phyloP scores from a whole-genome alignment of 2,797 vertebrate genomes.

The Gobio occitaniae region DNA sequence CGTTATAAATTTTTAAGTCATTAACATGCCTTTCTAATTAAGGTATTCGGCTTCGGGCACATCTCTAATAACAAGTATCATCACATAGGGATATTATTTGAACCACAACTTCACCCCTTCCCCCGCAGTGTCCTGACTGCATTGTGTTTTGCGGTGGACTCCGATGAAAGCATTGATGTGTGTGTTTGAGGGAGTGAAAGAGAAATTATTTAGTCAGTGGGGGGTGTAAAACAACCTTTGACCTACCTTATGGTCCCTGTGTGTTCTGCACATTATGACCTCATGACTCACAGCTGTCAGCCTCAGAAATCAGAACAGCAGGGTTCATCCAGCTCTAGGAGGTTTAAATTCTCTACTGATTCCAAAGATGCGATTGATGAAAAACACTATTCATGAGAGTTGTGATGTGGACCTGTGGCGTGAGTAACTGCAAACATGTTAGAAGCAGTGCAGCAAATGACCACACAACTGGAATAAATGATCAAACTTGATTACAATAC shows the following conservation, averaged over 20 bases:
- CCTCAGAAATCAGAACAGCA: conserved; percentile 5
- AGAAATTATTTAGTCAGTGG: background rate
- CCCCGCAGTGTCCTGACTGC: background rate
- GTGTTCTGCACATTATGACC: conserved; percentile 15
- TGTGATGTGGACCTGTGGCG: conserved; percentile 17
- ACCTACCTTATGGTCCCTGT: conserved; percentile 20
- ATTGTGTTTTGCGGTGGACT: conserved; percentile 26
- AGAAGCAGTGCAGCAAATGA: conserved; percentile 15
- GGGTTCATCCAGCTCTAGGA: conserved; percentile 18
- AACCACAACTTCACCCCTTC: background rate
- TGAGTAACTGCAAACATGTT: conserved; percentile 45
- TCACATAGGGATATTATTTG: background rate
- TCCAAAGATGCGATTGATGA: conserved; percentile 2
- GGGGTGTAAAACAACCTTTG: conserved; percentile 2
- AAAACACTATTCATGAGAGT: conserved; percentile 2
- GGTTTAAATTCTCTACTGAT: conserved; percentile 1
- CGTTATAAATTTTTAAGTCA: background rate
- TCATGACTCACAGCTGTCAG: conserved; percentile 41
- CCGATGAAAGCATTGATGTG: conserved; percentile 39
- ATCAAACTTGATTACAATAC: conserved; percentile 40
- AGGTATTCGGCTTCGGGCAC: background rate
- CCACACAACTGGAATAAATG: conserved; percentile 52
- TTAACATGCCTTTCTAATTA: background rate
- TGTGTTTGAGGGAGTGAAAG: background rate
- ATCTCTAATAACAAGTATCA: background rate